Evolutionary conservation across 1,140 invertebrate species (phyloP).

Genomic region (Pogonomyrmex californicus): DNA sequence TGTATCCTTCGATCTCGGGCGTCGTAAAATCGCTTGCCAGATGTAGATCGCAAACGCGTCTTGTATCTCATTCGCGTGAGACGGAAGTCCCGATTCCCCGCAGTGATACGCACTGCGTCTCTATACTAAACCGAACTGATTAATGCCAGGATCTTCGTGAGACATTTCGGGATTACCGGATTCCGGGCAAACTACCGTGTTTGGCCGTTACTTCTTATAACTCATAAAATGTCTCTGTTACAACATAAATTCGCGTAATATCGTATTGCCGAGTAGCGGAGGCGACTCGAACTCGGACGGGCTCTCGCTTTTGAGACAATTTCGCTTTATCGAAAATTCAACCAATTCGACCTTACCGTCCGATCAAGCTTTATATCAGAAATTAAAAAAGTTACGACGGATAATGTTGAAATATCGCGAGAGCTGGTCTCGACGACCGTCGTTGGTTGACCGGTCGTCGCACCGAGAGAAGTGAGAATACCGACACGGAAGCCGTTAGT

Average conservation of each 20-base stretch:
- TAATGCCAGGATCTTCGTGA: conserved; percentile 22
- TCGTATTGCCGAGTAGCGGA: background rate
- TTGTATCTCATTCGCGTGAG: conserved; percentile 31
- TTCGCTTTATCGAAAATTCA: conserved; percentile 23
- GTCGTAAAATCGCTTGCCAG: conserved; percentile 43
- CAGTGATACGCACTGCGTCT: conserved; percentile 33
- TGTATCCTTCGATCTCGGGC: conserved; percentile 26
- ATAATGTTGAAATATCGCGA: conserved; percentile 22
- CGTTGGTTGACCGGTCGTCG: background rate
- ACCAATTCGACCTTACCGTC: background rate
- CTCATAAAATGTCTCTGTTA: background rate
- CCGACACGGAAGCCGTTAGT: background rate
- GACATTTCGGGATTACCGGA: background rate
- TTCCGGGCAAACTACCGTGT: background rate
- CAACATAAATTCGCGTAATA: background rate
- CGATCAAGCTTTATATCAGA: background rate
- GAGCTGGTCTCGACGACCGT: background rate
- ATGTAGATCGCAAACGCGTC: conserved; percentile 46
- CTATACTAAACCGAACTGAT: conserved; percentile 46
- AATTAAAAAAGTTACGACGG: conserved; percentile 31
- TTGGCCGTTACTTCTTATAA: background rate
- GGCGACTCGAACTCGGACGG: background rate
- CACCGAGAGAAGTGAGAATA: background rate
- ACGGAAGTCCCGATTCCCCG: conserved; percentile 24
- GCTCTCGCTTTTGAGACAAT: conserved; percentile 7